phyloP scores from a whole-genome alignment of 2,888 invertebrate species.

The Idaea biselata region DNA sequence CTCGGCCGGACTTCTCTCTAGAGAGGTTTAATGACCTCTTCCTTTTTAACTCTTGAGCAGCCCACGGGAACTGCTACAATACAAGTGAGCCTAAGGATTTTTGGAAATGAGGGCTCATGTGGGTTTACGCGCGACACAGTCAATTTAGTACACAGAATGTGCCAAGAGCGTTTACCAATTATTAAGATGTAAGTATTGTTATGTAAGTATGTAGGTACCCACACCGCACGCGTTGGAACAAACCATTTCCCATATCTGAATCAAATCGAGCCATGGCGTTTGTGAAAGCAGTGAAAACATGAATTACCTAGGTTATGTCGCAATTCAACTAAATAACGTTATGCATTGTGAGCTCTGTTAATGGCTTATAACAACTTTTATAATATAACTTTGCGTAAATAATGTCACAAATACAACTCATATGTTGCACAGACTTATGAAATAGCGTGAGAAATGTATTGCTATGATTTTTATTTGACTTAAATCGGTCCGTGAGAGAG shows the following conservation, averaged over 20 bases:
- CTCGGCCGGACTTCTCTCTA: no score
- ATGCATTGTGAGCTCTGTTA: not conserved
- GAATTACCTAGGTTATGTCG: not conserved
- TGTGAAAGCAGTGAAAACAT: slow-evolving; percentile 1
- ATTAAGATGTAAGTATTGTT: not conserved
- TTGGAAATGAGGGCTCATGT: no score
- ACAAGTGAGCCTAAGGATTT: no score
- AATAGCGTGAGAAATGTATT: slow-evolving; percentile 31
- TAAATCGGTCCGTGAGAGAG: slow-evolving; percentile 47
- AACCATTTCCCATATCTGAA: not conserved
- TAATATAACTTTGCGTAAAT: not conserved
- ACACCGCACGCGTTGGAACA: not conserved
- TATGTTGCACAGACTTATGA: slow-evolving; percentile 21
- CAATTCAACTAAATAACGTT: not conserved
- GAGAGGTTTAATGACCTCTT: no score
- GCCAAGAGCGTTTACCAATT: not conserved
- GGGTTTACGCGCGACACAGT: not conserved
- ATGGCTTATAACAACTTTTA: not conserved
- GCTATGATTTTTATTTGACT: slow-evolving; percentile 37
- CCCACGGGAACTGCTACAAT: no score
- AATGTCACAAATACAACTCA: slow-evolving; percentile 1
- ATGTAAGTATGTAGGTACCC: not conserved
- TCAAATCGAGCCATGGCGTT: not conserved
- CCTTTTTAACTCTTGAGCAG: no score
- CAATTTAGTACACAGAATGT: not conserved